Evolutionary conservation across 2,888 invertebrate species (phyloP).

Genomic region (Pherbina coryleti): DNA sequence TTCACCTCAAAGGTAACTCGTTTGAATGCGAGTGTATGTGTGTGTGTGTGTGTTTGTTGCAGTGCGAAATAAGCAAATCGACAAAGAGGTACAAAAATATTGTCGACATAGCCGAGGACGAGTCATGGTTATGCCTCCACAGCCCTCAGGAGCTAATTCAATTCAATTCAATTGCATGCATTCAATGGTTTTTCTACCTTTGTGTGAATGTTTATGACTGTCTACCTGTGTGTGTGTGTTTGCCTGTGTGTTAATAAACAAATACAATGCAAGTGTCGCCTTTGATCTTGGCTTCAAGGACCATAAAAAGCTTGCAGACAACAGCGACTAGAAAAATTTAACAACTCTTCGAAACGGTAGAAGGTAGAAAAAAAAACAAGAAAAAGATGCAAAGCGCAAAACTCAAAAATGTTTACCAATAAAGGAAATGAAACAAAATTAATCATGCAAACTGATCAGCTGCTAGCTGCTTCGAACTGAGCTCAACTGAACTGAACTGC

Average conservation of each 20-base stretch:
- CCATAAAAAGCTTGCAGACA: neutral
- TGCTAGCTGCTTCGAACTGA: neutral
- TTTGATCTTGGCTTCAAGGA: constrained; percentile 30
- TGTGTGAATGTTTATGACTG: neutral
- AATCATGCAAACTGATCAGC: constrained; percentile 35
- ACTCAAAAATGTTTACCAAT: neutral
- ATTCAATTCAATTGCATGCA: constrained; percentile 8
- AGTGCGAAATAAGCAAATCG: neutral
- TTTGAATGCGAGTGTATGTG: neutral
- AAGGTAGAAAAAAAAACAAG: neutral
- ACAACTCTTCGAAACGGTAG: neutral
- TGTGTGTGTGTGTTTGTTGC: neutral
- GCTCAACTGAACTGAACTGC: neutral
- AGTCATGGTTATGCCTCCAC: neutral
- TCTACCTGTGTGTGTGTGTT: neutral
- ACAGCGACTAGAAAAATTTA: neutral
- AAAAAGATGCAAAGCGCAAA: neutral
- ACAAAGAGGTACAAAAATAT: neutral
- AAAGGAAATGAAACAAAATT: constrained; percentile 33
- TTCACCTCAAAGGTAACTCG: constrained; percentile 25
- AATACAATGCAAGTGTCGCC: constrained; percentile 30
- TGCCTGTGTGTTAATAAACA: constrained; percentile 27
- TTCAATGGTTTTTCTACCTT: neutral
- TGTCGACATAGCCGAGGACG: neutral
- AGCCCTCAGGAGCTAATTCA: constrained; percentile 6